Evolutionary conservation across 2,797 vertebrate species (phyloP), one percentile per base, ranked within the genome.

Genomic region (Eurystomus glaucurus): DNA sequence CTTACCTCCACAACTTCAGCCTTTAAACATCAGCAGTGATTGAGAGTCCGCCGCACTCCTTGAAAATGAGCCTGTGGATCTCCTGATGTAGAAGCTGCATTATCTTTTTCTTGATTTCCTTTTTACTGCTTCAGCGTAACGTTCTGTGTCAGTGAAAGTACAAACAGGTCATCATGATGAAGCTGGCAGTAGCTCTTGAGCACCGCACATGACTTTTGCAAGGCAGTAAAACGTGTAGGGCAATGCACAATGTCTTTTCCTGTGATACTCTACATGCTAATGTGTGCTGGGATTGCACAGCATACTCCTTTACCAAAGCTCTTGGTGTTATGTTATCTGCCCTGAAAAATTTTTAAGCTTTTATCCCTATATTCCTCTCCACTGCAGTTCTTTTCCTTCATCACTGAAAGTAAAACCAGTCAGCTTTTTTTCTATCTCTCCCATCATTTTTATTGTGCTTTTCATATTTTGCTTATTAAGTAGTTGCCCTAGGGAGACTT

Each of bases 401-500:
- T 41, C 81, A 45, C 33, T 87, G 68, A 60, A 93, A 69, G 80
- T 85, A 87, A 91, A 96, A 93, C 19, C 55, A 91, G 64, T 19
- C 64, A 22, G 69, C 23, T 46, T 88, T 86, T 72, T 77, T 65
- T 8, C 55, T 60, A 26, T 52, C 21, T 87, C 46, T 82, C 28
- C 51, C 64, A 82, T 74, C 2, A 71, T 55, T 92, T 93, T 89
- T 89, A 64, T 62, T 77, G 68, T 89, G 75, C n/a, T 92, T 97
- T 94, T 91, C 78, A 57, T 82, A 94, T 89, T 78, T 96, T 95
- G 50, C 75, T 83, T 96, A 94, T 94, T 94, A 94, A 96, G 45
- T 80, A 92, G 66, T 92, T 90, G 85, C 80, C 60, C 86, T 33
- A 77, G 45, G 74, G 80, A 94, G 21, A 77, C 43, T 50, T 82